Evolutionary conservation across 1,140 invertebrate species (phyloP), one percentile per base, ranked within the genome.

Genomic region (Pectinophora gossypiella): DNA sequence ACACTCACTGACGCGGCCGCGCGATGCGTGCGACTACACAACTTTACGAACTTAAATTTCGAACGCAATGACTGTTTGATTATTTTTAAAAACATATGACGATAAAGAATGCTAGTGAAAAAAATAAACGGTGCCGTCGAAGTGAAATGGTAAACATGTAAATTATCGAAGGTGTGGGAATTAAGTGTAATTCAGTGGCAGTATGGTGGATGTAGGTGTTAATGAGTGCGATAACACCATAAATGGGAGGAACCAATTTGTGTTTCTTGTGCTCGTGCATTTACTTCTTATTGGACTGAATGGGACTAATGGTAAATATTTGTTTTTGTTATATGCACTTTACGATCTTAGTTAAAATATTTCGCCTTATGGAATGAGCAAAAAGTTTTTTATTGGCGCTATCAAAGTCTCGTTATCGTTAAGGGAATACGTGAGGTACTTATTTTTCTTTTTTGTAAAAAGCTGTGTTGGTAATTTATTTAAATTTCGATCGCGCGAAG

Each of bases 141-240:
- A 65, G 68, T 74, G 64, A 54, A 68, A 61, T 72, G 54, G 58
- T 68, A 71, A 81, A 69, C 68, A 85, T 85, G 81, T 85, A 76
- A 81, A 77, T 75, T 64, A 61, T 70, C 62, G 61, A 68, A 64
- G 59, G 64, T 75, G 72, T 73, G 67, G 68, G 64, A 73, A 76
- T 68, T 69, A 42, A 61, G 68, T 69, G 69, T 69, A 73, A 75
- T 68, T 75, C 60, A 56, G 78, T 78, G 80, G 71, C 81, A 86
- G 80, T 73, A 86, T 86, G 83, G 79, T 86, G 79, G 72, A 81
- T 83, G 76, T 74, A 70, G 76, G 83, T 86, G 80, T 72, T 72
- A 84, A 78, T 76, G 76, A 81, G 71, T 83, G 83, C 69, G 72
- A 85, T 77, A 79, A 76, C 70, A 76, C 72, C 72, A 62, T 76